Conservation (phyloP, 2,113 vertebrate species). For the Ia io region DNA sequence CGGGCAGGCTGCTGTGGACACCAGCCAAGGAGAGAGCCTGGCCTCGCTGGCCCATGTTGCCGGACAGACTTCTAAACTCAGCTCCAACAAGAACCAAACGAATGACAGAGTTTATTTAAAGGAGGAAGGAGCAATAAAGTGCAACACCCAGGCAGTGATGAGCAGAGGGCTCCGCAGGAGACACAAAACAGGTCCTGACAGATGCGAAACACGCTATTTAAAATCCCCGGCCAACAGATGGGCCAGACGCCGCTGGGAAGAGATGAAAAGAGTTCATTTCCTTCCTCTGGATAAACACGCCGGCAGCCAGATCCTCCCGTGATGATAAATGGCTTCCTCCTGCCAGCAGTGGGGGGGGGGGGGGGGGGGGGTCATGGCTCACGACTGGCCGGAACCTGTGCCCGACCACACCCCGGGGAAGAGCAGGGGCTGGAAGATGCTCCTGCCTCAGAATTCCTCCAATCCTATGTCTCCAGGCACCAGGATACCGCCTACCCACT, state of each 20-base stretch:
- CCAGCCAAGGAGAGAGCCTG: not conserved
- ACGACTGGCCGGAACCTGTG: conserved; percentile 72
- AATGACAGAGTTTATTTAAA: conserved; percentile 70
- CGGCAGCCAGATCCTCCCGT: conserved; percentile 79
- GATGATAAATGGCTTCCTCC: conserved; percentile 85
- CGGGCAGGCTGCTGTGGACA: not conserved
- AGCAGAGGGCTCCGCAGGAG: conserved; percentile 70
- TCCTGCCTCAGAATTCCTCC: conserved; percentile 54
- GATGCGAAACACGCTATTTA: conserved; percentile 72
- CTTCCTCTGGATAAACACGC: conserved; percentile 85
- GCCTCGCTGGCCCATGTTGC: not conserved
- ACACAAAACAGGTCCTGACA: conserved; percentile 79
- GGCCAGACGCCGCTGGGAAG: conserved; percentile 78
- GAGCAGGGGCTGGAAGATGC: conserved; percentile 18
- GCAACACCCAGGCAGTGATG: conserved; percentile 69
- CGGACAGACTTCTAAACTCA: conserved; percentile 58
- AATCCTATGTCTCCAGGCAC: conserved; percentile 47
- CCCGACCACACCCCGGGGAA: conserved; percentile 71
- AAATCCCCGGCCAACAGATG: conserved; percentile 71
- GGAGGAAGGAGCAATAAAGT: conserved; percentile 75
- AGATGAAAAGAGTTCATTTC: conserved; percentile 82
- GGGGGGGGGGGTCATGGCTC: conserved; percentile 74
- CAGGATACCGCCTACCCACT: not conserved
- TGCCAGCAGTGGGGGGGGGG: conserved; percentile 50
- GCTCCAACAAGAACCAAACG: conserved; percentile 65